Evolutionary conservation across 30 jellyfish, hydroid and myxozoan genomes (phyloP), one percentile per base, ranked within the genome.

Genomic region (Hydractinia echinata): DNA sequence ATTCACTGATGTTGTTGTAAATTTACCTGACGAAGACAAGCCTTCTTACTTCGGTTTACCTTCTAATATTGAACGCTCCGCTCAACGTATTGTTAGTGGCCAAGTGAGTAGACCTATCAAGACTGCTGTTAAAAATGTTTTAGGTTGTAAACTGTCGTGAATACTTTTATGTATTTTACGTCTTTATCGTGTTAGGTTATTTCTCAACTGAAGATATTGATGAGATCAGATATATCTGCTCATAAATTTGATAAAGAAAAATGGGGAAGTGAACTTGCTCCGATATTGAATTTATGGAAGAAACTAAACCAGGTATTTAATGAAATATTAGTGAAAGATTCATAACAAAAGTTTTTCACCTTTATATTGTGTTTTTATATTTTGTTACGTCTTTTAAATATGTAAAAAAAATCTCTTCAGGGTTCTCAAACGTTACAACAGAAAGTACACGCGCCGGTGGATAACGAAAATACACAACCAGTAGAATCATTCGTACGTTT

Each of bases 261-360:
- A 76, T 92, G 98, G 98, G 96, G 89, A 30, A 72, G 91, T 52
- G 98, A 92, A 71, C 91, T 92, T 54, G 95, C 96, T 48, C 98
- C 98, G 7, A 83, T 92, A 18, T 87, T 92, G 11, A 92, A 92
- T 72, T 77, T 92, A 16, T 92, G 98, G 98, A 92, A 92, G 77
- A 92, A 87, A 70, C 89, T 92, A 18, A 92, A 92, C 69, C 98
- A 92, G 94, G 98, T 91, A 54, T 67, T 68, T 4, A 64, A 7
- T 6, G 0, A 64, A 7, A 64, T 7, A 6, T 64, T 64, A 7
- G 19, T 64, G 44, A 30, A 30, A 30, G 44, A 30, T 30, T 30
- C 44, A 30, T 30, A 30, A 30, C 44, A 30, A 30, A 30, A 1
- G 44, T 30, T 30, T 30, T 30, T 30, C 44, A 30, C 44, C 44